A percentile compares a stretch with the other conserved stretches of the same genome.
Evolutionary conservation across 2,797 vertebrate species (phyloP).

Genomic region (Paedocypris micromegethes): DNA sequence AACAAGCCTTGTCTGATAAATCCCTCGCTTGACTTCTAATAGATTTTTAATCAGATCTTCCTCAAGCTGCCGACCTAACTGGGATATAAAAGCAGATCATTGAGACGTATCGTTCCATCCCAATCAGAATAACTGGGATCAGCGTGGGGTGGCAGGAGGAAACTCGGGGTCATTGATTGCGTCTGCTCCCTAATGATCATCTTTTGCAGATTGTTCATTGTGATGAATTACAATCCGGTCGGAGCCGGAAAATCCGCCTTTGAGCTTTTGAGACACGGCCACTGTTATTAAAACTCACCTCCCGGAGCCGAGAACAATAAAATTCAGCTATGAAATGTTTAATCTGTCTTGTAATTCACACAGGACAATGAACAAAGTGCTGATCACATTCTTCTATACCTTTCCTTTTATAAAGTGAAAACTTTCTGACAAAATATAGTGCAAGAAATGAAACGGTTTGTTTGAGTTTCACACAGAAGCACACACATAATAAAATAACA

Average conservation of each 20-base stretch:
- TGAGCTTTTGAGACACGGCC: background rate
- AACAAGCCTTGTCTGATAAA: conserved; percentile 40
- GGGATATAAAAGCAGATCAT: conserved; percentile 19
- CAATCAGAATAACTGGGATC: conserved; percentile 38
- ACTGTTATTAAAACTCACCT: conserved; percentile 7
- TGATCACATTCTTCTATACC: background rate
- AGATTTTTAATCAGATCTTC: conserved; percentile 45
- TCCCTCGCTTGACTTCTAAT: conserved; percentile 27
- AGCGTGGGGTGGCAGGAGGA: background rate
- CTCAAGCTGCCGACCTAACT: conserved; percentile 35
- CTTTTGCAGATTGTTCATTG: conserved; percentile 12
- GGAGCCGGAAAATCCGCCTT: background rate
- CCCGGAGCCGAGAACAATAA: conserved; percentile 4
- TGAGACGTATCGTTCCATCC: conserved; percentile 11
- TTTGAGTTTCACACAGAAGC: too few species aligned
- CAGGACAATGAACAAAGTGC: background rate
- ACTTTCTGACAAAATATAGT: too few species aligned
- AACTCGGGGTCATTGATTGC: background rate
- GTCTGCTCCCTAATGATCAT: background rate
- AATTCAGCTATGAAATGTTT: conserved; percentile 7
- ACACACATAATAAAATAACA: too few species aligned
- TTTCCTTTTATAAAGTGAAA: too few species aligned
- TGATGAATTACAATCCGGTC: background rate
- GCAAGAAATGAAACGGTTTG: too few species aligned
- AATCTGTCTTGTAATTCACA: conserved; percentile 1